Conservation (phyloP, 2,797 vertebrate genomes). For the Cephalopachus bancanus region DNA sequence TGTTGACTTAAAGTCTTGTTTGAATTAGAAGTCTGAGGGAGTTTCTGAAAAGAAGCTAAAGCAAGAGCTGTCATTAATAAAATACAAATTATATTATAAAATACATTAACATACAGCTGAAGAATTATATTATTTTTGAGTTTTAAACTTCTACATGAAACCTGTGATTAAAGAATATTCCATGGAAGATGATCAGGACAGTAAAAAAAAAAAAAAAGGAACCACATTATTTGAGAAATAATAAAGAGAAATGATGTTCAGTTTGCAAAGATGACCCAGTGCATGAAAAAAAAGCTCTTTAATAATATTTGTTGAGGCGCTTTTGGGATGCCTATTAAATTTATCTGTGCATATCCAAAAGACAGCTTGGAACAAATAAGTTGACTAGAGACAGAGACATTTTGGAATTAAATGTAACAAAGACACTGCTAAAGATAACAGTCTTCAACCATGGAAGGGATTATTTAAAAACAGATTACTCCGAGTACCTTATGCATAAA, state of each 20-base stretch:
- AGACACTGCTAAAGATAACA: neutral
- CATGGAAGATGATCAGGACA: neutral
- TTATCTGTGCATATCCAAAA: neutral
- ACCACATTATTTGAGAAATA: neutral
- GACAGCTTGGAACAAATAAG: neutral
- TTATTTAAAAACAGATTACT: neutral
- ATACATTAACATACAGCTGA: neutral
- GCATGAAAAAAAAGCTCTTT: neutral
- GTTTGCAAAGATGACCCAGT: neutral
- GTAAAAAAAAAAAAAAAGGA: neutral
- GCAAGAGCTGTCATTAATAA: neutral
- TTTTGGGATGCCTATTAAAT: neutral
- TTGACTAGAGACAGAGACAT: neutral
- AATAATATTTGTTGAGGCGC: neutral
- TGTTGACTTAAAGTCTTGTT: neutral
- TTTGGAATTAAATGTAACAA: neutral
- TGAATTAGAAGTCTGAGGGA: neutral
- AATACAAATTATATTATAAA: neutral
- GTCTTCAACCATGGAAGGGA: neutral
- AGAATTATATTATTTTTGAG: neutral
- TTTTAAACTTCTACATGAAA: neutral
- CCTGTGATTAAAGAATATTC: neutral
- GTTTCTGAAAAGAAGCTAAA: constrained; percentile 10
- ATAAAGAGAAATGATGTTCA: neutral
- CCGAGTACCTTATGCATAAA: neutral